Evolutionary conservation across 2,888 invertebrate species (phyloP).

Genomic region (Drosophila bunnanda): DNA sequence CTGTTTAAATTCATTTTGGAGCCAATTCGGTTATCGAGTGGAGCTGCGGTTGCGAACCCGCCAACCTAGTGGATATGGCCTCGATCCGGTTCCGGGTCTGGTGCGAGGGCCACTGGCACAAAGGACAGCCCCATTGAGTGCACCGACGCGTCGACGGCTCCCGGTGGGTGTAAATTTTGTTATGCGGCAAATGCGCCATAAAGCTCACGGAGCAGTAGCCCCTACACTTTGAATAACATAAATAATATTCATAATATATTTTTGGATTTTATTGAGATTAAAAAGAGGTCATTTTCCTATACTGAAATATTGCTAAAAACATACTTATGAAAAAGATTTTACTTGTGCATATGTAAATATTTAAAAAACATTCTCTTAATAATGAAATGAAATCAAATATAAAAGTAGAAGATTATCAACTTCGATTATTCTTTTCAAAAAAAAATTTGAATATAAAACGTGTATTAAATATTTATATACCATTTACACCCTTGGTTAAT

Average conservation of each 20-base stretch:
- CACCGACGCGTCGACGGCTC: constrained; percentile 35
- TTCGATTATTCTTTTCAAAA: neutral
- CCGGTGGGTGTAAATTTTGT: constrained; percentile 75
- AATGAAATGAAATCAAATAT: neutral
- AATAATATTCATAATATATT: neutral
- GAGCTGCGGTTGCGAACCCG: constrained; percentile 22
- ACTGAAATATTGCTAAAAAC: too few species aligned
- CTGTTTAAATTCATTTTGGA: constrained; percentile 33
- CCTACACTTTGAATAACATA: neutral
- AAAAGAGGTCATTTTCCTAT: neutral
- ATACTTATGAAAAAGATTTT: too few species aligned
- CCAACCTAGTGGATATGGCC: constrained; percentile 36
- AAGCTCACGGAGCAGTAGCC: constrained; percentile 55
- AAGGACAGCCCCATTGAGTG: constrained; percentile 47
- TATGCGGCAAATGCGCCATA: constrained; percentile 77
- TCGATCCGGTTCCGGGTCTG: constrained; percentile 7
- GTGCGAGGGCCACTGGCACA: constrained; percentile 29
- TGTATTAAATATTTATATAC: neutral
- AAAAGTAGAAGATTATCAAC: too few species aligned
- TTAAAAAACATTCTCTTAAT: too few species aligned
- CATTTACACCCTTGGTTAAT: neutral
- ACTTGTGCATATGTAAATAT: too few species aligned
- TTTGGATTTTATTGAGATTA: too few species aligned
- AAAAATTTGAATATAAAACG: neutral
- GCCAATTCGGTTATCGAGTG: constrained; percentile 30